A percentile compares a stretch with the other conserved stretches of the same genome.
These are phyloP conservation scores for Probaryconus sp. DNA, from an alignment of 1,140 invertebrate species.

Conservation along the genomic window DNA sequence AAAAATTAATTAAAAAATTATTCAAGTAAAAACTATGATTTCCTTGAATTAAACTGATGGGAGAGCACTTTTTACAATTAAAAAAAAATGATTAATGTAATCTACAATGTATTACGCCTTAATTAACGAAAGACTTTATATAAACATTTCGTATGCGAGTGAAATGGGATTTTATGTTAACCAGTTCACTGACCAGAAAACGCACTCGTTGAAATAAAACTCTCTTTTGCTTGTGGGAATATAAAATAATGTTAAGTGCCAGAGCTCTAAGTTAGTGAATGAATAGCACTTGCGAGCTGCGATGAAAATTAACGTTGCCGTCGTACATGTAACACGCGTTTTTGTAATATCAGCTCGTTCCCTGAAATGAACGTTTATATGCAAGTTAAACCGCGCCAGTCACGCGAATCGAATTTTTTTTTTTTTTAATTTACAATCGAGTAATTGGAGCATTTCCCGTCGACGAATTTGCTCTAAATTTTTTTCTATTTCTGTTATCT, in stretches of 20 bases:
- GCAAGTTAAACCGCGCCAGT: slow-evolving; percentile 13
- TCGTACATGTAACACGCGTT: slow-evolving; percentile 18
- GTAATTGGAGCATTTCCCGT: no score
- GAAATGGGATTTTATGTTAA: slow-evolving; percentile 24
- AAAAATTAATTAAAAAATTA: no score
- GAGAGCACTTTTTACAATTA: no score
- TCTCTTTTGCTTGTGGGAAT: slow-evolving; percentile 13
- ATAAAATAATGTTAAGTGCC: slow-evolving; percentile 40
- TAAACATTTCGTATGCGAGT: slow-evolving; percentile 2
- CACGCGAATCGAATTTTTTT: background rate
- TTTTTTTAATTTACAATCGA: no score
- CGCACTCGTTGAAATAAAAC: slow-evolving; percentile 40
- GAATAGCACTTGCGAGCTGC: slow-evolving; percentile 7
- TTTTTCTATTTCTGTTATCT: no score
- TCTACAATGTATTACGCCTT: slow-evolving; percentile 15
- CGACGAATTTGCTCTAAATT: no score
- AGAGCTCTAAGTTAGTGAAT: slow-evolving; percentile 7
- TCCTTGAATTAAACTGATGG: no score
- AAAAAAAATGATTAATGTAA: background rate
- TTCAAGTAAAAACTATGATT: no score
- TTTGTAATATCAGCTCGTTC: slow-evolving; percentile 27
- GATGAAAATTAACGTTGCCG: slow-evolving; percentile 41
- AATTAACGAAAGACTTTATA: slow-evolving; percentile 28
- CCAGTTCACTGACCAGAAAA: slow-evolving; percentile 46
- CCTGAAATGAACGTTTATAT: slow-evolving; percentile 34